Percentiles rank a stretch among this genome's conserved stretches.
phyloP scores from a whole-genome alignment of 2,888 invertebrate genomes.

The Sericinus montela region DNA sequence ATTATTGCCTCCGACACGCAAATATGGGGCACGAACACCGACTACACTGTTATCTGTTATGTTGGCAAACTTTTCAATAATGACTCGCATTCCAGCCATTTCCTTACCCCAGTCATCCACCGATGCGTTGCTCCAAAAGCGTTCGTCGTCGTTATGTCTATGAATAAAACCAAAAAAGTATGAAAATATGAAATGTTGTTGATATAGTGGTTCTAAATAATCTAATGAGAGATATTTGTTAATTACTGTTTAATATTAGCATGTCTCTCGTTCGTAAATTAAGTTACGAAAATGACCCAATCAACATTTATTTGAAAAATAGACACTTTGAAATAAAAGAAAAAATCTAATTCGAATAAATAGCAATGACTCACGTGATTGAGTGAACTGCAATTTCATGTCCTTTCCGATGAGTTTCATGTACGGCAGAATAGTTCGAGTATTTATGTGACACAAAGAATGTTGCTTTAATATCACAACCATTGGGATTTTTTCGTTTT shows the following conservation, averaged over 20 bases:
- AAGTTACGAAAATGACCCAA: no score
- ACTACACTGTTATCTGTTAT: constrained; percentile 94
- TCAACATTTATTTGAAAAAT: no score
- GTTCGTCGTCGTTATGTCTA: constrained; percentile 94
- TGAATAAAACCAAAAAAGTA: constrained; percentile 27
- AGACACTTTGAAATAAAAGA: no score
- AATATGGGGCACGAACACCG: constrained; percentile 93
- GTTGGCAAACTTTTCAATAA: constrained; percentile 93
- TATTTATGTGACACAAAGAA: constrained; percentile 96
- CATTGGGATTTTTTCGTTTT: constrained; percentile 94
- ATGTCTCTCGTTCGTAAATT: no score
- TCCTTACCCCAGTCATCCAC: constrained; percentile 97
- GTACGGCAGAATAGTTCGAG: constrained; percentile 95
- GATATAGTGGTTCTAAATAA: no score
- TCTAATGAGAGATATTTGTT: no score
- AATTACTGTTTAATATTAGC: no score
- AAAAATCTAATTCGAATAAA: no score
- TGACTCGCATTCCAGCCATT: constrained; percentile 96
- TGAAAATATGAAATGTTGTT: no score
- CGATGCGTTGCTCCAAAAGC: constrained; percentile 95
- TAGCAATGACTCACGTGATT: constrained; percentile 86
- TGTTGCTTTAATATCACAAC: constrained; percentile 94
- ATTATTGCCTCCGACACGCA: constrained; percentile 95
- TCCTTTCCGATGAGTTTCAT: constrained; percentile 93
- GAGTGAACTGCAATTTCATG: constrained; percentile 97